These are phyloP conservation scores for Ochropleura leucogaster DNA, from an alignment of 2,888 invertebrate genomes.

Conservation along the genomic window DNA sequence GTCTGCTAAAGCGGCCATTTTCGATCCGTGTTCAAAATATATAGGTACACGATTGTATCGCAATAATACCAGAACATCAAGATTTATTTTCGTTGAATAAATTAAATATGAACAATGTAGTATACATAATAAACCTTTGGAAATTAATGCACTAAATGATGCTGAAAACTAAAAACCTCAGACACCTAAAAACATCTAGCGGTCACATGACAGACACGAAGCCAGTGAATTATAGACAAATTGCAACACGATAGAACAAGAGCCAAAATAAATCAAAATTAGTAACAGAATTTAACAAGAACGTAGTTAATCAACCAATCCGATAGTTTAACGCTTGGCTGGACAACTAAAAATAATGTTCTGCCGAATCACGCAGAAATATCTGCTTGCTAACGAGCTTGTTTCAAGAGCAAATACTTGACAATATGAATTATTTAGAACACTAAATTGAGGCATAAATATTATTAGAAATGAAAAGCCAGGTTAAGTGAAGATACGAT, in stretches of 20 bases:
- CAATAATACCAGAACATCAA: background rate
- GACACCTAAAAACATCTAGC: background rate
- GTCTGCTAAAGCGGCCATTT: too few species aligned
- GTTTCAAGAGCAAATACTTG: constrained; percentile 15
- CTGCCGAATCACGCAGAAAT: constrained; percentile 28
- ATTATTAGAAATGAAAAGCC: background rate
- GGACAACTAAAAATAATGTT: constrained; percentile 25
- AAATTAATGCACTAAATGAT: background rate
- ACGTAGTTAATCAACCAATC: constrained; percentile 24
- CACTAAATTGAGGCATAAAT: background rate
- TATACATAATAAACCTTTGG: background rate
- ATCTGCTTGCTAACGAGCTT: constrained; percentile 20
- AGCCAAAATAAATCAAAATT: constrained; percentile 34
- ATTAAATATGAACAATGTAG: background rate
- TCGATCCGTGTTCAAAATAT: too few species aligned
- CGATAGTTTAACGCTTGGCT: constrained; percentile 33
- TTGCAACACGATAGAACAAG: background rate
- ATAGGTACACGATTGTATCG: background rate
- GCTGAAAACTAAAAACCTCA: background rate
- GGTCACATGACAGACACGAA: background rate
- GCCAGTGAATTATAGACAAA: background rate
- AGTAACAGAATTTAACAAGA: constrained; percentile 21
- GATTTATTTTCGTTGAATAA: background rate
- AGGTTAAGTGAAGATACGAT: background rate
- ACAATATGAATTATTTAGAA: background rate